These are phyloP conservation scores for Aleadryas rufinucha DNA, from an alignment of 2,113 vertebrate species.

Conservation along the genomic window DNA sequence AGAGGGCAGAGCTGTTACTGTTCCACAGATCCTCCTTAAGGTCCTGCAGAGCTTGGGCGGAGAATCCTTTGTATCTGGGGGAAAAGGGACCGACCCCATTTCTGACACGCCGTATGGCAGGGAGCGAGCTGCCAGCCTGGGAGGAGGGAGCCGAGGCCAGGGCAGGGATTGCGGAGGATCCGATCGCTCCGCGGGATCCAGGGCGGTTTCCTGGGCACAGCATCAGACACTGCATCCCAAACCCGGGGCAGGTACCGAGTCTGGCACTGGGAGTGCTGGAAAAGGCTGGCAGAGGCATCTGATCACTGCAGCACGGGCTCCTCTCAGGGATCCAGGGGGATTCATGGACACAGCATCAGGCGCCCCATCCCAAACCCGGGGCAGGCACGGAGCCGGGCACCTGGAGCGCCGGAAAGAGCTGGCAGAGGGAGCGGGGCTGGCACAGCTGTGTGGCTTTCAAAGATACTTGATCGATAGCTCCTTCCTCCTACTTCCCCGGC, in stretches of 20 bases:
- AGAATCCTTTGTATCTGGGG: not conserved
- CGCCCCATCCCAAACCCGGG: rapidly evolving
- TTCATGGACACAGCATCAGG: not conserved
- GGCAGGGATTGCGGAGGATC: not conserved
- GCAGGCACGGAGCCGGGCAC: not conserved
- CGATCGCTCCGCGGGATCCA: rapidly evolving
- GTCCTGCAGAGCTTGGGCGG: not conserved
- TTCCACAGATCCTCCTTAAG: not conserved
- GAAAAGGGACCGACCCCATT: rapidly evolving
- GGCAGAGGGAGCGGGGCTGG: not conserved
- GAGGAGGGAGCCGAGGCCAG: rapidly evolving
- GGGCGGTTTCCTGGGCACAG: rapidly evolving
- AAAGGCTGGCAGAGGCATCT: not conserved
- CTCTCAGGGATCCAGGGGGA: rapidly evolving
- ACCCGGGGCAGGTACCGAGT: rapidly evolving
- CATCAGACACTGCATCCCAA: not conserved
- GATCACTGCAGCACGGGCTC: rapidly evolving
- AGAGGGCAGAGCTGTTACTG: not conserved
- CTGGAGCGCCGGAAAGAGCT: not conserved
- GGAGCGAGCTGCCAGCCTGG: not conserved
- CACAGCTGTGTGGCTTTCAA: constrained; percentile 80
- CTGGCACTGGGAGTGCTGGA: rapidly evolving
- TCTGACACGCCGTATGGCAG: rapidly evolving
- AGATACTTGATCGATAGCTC: constrained; percentile 76
- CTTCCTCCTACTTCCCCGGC: constrained; percentile 42